Evolutionary conservation across 2,888 invertebrate species (phyloP).

Genomic region (Nasonia oneida): DNA sequence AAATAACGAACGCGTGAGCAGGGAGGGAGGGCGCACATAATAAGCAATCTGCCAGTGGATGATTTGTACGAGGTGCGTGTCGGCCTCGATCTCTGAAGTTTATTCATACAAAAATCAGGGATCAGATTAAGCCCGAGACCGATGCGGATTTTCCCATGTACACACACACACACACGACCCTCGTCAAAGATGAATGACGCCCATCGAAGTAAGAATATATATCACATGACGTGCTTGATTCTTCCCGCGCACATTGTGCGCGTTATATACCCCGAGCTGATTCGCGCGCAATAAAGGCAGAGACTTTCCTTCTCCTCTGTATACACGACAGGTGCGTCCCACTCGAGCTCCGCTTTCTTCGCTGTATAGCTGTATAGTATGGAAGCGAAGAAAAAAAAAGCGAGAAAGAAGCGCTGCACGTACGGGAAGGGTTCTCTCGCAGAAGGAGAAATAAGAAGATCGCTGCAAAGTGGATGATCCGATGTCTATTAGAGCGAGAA

Average conservation of each 20-base stretch:
- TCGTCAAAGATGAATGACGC: neutral
- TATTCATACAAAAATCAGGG: neutral
- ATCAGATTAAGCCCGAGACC: neutral
- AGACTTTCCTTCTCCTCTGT: neutral
- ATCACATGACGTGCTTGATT: neutral
- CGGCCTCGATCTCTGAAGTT: neutral
- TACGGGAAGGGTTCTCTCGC: neutral
- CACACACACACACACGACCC: neutral
- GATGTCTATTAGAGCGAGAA: conserved; percentile 57
- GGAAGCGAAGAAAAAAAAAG: neutral
- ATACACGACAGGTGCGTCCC: neutral
- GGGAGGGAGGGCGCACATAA: neutral
- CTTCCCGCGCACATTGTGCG: neutral
- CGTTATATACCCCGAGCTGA: neutral
- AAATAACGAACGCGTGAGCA: too few species aligned
- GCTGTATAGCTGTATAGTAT: neutral
- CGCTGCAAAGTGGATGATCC: conserved; percentile 57
- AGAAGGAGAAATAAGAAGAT: conserved; percentile 43
- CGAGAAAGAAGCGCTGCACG: neutral
- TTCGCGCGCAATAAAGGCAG: neutral
- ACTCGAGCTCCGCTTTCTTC: neutral
- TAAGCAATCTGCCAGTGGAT: neutral
- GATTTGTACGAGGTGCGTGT: neutral
- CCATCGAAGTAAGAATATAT: conserved; percentile 1
- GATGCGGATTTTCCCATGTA: neutral